Evolutionary conservation across 2,888 invertebrate species (phyloP).

Genomic region (Lacanobia oleracea): DNA sequence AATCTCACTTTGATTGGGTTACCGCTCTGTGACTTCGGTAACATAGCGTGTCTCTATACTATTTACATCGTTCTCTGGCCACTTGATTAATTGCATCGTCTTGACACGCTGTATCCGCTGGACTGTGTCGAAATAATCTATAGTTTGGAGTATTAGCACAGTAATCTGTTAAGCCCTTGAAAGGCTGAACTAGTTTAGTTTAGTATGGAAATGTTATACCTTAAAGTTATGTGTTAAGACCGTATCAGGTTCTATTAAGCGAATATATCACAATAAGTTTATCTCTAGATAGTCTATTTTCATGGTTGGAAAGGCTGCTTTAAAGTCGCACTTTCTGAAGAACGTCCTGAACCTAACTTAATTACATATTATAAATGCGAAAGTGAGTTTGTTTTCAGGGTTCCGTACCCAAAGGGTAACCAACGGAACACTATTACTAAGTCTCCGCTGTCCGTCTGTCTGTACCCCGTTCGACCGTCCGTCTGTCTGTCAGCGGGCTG

Average conservation of each 20-base stretch:
- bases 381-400: too few species aligned
- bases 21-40: not conserved
- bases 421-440: too few species aligned
- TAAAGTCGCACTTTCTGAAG: too few species aligned
- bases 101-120: conserved; percentile 49
- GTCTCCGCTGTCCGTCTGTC: too few species aligned
- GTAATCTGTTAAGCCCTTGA: conserved; percentile 45
- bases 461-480: too few species aligned
- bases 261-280: not conserved
- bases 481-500: too few species aligned
- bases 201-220: not conserved
- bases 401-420: too few species aligned
- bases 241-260: not conserved
- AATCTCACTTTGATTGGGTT: not conserved
- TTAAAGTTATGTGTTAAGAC: not conserved
- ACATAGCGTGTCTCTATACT: conserved; percentile 43
- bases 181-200: conserved; percentile 10
- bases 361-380: too few species aligned
- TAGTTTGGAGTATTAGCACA: conserved; percentile 24
- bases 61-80: conserved; percentile 48
- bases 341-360: too few species aligned
- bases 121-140: conserved; percentile 53
- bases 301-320: too few species aligned
- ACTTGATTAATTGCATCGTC: conserved; percentile 54
- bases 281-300: too few species aligned